Conservation (phyloP, 1,140 invertebrate genomes). For the Phymastichus coffea region DNA sequence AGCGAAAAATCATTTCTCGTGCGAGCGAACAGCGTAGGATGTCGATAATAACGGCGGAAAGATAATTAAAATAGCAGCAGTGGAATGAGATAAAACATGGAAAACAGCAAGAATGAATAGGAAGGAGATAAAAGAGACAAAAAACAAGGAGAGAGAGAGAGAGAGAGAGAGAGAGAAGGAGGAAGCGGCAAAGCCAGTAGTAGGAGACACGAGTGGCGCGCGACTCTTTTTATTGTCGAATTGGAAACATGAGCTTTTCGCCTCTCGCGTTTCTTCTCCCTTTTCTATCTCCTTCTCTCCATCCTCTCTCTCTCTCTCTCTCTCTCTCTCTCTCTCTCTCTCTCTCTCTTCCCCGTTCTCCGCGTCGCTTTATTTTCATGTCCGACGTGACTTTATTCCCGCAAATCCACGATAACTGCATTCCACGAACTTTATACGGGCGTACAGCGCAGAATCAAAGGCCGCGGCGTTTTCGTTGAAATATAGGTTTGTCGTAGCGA, state of each 20-base stretch:
- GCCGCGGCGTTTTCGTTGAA: no score
- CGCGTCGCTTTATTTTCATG: conserved; percentile 12
- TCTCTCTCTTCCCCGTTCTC: neutral
- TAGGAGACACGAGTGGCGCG: no score
- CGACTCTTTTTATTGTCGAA: conserved; percentile 23
- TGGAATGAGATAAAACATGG: conserved; percentile 5
- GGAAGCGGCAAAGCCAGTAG: no score
- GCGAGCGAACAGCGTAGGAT: neutral
- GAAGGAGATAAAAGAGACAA: neutral
- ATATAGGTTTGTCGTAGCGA: no score
- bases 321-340: conserved; percentile 6
- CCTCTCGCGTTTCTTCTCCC: conserved; percentile 14
- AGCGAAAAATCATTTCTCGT: no score
- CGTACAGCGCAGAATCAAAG: conserved; percentile 25
- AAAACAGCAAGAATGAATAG: neutral
- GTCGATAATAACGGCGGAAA: conserved; percentile 1
- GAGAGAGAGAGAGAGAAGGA: neutral
- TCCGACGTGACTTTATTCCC: conserved; percentile 22
- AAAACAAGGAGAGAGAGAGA: neutral
- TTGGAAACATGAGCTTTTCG: conserved; percentile 25
- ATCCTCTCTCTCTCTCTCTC: conserved; percentile 6
- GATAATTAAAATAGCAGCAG: conserved; percentile 1
- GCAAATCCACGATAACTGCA: conserved; percentile 23
- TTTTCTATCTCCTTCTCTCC: neutral
- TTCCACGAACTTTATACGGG: conserved; percentile 16